A percentile compares a stretch with the other conserved stretches of the same genome.
Conservation (phyloP, 2,113 vertebrate genomes). For the Carassius gibelio region DNA sequence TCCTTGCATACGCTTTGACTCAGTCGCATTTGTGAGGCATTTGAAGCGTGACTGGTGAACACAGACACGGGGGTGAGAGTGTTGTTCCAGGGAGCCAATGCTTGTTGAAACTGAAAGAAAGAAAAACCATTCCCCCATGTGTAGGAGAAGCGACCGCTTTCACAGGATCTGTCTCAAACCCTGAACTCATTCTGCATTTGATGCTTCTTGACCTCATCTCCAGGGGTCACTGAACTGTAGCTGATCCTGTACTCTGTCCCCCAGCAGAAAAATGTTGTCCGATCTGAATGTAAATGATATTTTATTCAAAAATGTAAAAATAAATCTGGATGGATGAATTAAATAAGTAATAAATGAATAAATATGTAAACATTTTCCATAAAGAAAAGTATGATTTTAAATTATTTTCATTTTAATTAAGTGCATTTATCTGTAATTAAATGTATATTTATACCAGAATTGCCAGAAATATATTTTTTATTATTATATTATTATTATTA, state of each 20-base stretch:
- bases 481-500: too few species aligned
- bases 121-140: slow-evolving; percentile 33
- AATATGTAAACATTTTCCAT: too few species aligned
- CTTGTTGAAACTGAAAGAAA: slow-evolving; percentile 19
- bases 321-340: neutral
- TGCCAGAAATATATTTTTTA: neutral
- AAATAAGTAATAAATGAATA: too few species aligned
- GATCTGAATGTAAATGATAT: neutral
- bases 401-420: too few species aligned
- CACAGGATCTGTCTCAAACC: slow-evolving; percentile 36
- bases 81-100: slow-evolving; percentile 20
- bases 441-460: neutral
- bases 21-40: slow-evolving; percentile 25
- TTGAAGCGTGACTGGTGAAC: slow-evolving; percentile 43
- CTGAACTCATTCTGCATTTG: neutral
- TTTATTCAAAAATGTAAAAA: neutral
- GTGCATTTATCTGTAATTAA: neutral
- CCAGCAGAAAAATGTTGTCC: neutral
- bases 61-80: slow-evolving; percentile 30
- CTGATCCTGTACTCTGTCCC: neutral
- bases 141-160: slow-evolving; percentile 14
- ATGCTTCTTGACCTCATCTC: neutral
- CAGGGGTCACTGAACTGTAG: neutral
- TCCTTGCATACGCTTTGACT: neutral
- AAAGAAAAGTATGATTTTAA: too few species aligned